phyloP scores from a whole-genome alignment of 2,888 invertebrate species.

The Polyommatus iphigenia region DNA sequence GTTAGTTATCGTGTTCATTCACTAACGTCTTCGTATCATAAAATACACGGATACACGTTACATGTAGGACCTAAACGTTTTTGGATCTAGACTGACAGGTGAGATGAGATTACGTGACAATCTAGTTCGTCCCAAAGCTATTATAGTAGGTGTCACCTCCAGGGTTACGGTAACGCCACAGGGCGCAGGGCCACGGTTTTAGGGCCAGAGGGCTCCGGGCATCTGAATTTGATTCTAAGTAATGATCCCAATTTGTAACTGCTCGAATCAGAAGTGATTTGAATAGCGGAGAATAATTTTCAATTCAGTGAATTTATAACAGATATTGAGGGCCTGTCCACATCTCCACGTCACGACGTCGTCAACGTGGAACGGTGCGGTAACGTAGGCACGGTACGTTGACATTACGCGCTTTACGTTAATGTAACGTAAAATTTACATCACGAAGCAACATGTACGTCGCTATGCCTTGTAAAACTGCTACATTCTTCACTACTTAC shows the following conservation, averaged over 20 bases:
- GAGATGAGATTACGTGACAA: not conserved
- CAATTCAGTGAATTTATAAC: not conserved
- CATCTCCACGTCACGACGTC: too few species aligned
- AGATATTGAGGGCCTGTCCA: too few species aligned
- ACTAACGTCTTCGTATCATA: too few species aligned
- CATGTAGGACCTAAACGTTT: not conserved
- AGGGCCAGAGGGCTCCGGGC: not conserved
- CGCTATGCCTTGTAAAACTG: too few species aligned
- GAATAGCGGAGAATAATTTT: not conserved
- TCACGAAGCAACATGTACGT: too few species aligned
- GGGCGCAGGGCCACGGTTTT: not conserved
- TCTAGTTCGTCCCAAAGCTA: not conserved
- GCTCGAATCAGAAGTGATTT: constrained; percentile 8
- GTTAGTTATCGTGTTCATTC: too few species aligned
- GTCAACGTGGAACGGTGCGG: too few species aligned
- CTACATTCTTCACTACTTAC: too few species aligned
- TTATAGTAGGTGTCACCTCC: not conserved
- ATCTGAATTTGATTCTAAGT: not conserved
- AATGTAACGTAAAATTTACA: too few species aligned
- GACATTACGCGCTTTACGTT: too few species aligned
- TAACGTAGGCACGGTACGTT: too few species aligned
- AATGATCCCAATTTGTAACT: not conserved
- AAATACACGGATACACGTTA: too few species aligned
- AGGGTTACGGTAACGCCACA: not conserved
- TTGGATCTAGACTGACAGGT: not conserved